These are phyloP conservation scores for Fragum fragum DNA, from an alignment of 2,888 invertebrate genomes.

Conservation along the genomic window DNA sequence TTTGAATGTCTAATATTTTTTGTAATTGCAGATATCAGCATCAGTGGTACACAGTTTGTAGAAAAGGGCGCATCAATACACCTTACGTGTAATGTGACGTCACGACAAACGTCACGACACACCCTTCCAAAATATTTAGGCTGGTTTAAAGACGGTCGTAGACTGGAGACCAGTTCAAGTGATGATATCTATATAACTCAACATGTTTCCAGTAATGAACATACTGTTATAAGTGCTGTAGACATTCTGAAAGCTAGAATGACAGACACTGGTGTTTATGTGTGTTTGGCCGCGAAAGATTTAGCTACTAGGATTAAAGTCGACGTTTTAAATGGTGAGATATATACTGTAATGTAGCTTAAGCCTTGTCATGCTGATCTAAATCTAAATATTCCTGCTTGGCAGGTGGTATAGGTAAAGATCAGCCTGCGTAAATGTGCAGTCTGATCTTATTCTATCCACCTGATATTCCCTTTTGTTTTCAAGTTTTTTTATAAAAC, in stretches of 20 bases:
- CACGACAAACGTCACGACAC: constrained; percentile 44
- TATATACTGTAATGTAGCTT: not conserved
- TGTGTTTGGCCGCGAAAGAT: constrained; percentile 65
- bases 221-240: constrained; percentile 62
- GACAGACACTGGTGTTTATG: constrained; percentile 68
- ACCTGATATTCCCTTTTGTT: too few relatives aligned
- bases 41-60: constrained; percentile 69
- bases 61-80: constrained; percentile 65
- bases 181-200: constrained; percentile 59
- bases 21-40: constrained; percentile 60
- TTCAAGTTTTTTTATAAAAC: too few relatives aligned
- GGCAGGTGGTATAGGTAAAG: too few relatives aligned
- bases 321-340: constrained; percentile 68
- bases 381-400: too few relatives aligned
- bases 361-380: too few relatives aligned
- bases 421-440: too few relatives aligned
- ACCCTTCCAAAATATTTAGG: constrained; percentile 57
- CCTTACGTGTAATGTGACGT: constrained; percentile 67
- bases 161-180: constrained; percentile 26
- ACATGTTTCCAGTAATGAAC: constrained; percentile 57
- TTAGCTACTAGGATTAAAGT: constrained; percentile 66
- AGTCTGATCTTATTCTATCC: too few relatives aligned
- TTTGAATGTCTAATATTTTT: too few relatives aligned
- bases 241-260: constrained; percentile 60
- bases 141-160: constrained; percentile 70